Conservation (phyloP, 2,888 invertebrate species). For the Agrochola litura region DNA sequence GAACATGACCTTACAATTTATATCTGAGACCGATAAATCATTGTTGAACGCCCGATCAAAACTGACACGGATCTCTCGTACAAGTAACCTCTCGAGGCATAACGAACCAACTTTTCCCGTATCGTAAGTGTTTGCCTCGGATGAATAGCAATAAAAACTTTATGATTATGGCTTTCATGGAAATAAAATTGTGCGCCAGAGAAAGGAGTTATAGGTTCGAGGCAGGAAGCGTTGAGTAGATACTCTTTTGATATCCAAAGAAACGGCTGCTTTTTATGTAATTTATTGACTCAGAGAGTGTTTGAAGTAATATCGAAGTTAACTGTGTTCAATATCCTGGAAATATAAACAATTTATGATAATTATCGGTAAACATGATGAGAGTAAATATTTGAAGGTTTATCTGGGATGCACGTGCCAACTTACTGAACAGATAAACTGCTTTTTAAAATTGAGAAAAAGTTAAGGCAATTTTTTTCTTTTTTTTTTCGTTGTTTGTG, state of each 20-base stretch:
- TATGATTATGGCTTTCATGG: slow-evolving; percentile 88
- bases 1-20: slow-evolving; percentile 86
- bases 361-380: slow-evolving; percentile 44
- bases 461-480: neutral
- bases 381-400: slow-evolving; percentile 33
- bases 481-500: neutral
- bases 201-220: slow-evolving; percentile 78
- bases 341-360: slow-evolving; percentile 43
- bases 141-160: slow-evolving; percentile 88
- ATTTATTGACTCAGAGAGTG: slow-evolving; percentile 72
- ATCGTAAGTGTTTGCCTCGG: slow-evolving; percentile 83
- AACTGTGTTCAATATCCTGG: slow-evolving; percentile 43
- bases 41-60: slow-evolving; percentile 82
- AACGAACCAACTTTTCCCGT: slow-evolving; percentile 76
- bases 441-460: neutral
- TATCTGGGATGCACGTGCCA: slow-evolving; percentile 28
- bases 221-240: slow-evolving; percentile 74
- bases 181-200: slow-evolving; percentile 86
- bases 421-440: no score
- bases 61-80: slow-evolving; percentile 84
- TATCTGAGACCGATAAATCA: slow-evolving; percentile 86
- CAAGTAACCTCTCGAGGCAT: slow-evolving; percentile 80
- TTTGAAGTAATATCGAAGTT: slow-evolving; percentile 69
- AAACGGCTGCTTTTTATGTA: slow-evolving; percentile 69
- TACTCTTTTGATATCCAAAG: slow-evolving; percentile 74